Base-by-base conservation (phyloP, 23 tunicate genomes). In the Trididemnum clinides region DNA sequence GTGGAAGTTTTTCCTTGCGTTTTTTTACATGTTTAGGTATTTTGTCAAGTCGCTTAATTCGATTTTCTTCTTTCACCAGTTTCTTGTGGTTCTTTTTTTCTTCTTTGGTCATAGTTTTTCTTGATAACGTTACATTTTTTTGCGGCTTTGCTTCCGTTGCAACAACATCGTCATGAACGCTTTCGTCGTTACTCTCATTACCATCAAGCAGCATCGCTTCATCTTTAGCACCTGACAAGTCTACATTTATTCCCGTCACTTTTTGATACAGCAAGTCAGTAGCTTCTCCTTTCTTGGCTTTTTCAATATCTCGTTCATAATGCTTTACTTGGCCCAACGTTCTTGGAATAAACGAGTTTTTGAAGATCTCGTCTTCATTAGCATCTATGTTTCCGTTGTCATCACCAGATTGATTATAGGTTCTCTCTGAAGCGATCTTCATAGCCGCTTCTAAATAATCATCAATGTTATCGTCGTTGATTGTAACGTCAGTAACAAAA, bases 21-120 rank as follows among this genome's bases (percentile, higher is more conserved):
- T 96, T 96, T 87, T 96, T 96, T 12, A 96, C 51, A 39, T 91
- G 96, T 77, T 96, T 96, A n/a, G 99, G 99, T 37, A 81, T 79
- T 85, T 96, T 96, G 23, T 91, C 91, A 30, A 39, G 66, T 64
- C 99, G 84, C 64, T 81, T 91, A 39, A 84, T 93, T 18, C 99
- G 80, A 34, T 96, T 91, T 74, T 81, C 90, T 38, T 91, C 97
- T 64, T 91, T 96, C 18, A 96, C 90, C 54, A 38, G 51, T 54
- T 73, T 73, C 50, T 88, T 96, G 57, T 91, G 95, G 6, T 31
- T 66, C 64, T 87, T 88, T 50, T 44, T 90, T 73, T 96, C 99
- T 81, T 96, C 96, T 64, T 96, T 96, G 6, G 97, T 91, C 99
- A 96, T 91, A 36, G 84, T 87, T 35, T 63, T 80, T 39, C 51